Evolutionary conservation across 1,140 invertebrate genomes (phyloP).

Genomic region (Andrena cerasifolii): DNA sequence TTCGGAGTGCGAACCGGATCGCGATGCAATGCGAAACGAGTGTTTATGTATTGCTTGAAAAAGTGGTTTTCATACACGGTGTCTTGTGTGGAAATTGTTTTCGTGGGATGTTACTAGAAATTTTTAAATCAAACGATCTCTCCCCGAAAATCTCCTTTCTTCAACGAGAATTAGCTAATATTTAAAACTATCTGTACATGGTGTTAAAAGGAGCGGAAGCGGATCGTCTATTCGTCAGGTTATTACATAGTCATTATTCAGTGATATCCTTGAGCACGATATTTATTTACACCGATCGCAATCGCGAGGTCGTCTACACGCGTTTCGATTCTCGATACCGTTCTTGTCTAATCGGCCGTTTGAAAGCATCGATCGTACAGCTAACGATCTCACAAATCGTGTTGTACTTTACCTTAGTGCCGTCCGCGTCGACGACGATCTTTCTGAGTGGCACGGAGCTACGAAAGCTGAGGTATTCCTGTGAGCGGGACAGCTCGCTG

Average conservation of each 20-base stretch:
- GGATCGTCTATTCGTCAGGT: too few species aligned
- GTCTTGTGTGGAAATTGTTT: too few species aligned
- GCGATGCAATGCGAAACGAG: neutral
- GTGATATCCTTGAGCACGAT: neutral
- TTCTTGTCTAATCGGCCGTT: neutral
- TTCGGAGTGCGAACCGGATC: neutral
- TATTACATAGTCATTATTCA: too few species aligned
- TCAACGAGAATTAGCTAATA: too few species aligned
- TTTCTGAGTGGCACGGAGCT: slow-evolving; percentile 91
- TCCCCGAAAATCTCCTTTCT: too few species aligned
- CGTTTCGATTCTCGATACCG: neutral
- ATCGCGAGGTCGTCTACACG: neutral
- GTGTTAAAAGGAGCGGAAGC: too few species aligned
- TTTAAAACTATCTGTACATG: too few species aligned
- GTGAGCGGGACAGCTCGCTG: slow-evolving; percentile 88
- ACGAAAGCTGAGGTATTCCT: slow-evolving; percentile 93
- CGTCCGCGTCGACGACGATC: slow-evolving; percentile 91
- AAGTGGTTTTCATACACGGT: neutral
- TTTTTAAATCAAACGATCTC: too few species aligned
- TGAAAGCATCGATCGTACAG: neutral
- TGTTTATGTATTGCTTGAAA: too few species aligned
- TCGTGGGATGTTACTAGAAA: too few species aligned
- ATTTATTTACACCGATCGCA: neutral
- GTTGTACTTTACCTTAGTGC: slow-evolving; percentile 85
- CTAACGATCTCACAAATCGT: neutral